Evolutionary conservation across 2,113 vertebrate genomes (phyloP).

Genomic region (Nothocercus julius): DNA sequence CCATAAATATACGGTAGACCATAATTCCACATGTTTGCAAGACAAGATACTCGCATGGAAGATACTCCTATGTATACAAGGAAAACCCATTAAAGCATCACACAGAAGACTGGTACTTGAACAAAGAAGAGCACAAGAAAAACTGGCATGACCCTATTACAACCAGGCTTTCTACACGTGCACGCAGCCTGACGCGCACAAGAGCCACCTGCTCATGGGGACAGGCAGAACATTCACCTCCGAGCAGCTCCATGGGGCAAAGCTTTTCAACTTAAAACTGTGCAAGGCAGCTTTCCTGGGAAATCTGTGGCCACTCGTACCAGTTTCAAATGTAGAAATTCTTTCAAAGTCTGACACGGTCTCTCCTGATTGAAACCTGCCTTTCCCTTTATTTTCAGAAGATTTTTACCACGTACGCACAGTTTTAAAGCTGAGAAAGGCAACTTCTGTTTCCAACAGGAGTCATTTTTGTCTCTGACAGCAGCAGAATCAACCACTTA

Average conservation of each 20-base stretch:
- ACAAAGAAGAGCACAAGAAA: not conserved
- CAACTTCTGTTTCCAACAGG: not conserved
- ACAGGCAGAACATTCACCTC: accelerated
- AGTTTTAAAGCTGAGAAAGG: not conserved
- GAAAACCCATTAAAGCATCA: slow-evolving; percentile 22
- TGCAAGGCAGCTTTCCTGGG: not conserved
- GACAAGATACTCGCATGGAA: not conserved
- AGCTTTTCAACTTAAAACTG: not conserved
- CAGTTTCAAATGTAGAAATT: not conserved
- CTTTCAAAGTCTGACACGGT: not conserved
- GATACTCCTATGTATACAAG: not conserved
- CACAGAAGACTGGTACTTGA: not conserved
- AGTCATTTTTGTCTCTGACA: not conserved
- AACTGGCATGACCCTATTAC: not conserved
- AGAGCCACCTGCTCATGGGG: not conserved
- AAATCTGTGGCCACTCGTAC: not conserved
- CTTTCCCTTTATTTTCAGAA: not conserved
- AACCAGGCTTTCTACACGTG: not conserved
- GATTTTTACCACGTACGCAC: not conserved
- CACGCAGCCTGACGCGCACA: not conserved
- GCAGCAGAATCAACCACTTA: not conserved
- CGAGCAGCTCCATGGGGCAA: not conserved
- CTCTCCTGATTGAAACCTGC: not conserved
- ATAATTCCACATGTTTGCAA: not conserved
- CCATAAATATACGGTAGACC: not conserved